Percentiles rank a stretch among this genome's conserved stretches.
phyloP scores from a whole-genome alignment of 2,113 vertebrate species.

The Aegithalos caudatus region DNA sequence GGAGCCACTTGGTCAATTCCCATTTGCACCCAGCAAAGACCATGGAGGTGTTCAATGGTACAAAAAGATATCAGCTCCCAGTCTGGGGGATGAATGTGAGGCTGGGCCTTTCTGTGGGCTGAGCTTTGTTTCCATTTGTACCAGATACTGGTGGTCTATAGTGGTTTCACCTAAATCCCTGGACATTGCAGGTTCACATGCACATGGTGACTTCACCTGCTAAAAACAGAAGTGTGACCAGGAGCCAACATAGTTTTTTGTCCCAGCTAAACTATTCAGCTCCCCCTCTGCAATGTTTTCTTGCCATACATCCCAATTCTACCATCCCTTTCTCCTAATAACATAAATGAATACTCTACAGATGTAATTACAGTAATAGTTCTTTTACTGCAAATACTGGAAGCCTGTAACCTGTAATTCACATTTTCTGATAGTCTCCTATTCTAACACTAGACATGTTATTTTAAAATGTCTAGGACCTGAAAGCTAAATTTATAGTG shows the following conservation, averaged over 20 bases:
- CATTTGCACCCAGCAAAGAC: background rate
- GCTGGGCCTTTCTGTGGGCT: background rate
- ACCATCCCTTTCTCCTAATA: background rate
- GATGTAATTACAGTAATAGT: background rate
- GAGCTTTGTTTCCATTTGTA: background rate
- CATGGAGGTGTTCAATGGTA: background rate
- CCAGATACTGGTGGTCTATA: background rate
- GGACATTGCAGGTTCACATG: background rate
- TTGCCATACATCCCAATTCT: background rate
- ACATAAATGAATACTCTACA: background rate
- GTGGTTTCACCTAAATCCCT: background rate
- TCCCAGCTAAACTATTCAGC: background rate
- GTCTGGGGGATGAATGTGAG: background rate
- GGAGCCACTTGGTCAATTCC: background rate
- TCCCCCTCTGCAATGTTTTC: background rate
- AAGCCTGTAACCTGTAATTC: slow-evolving; percentile 43
- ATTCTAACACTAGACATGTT: slow-evolving; percentile 5
- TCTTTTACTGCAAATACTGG: slow-evolving; percentile 20
- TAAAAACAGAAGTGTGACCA: background rate
- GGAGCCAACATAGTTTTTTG: background rate
- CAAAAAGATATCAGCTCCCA: background rate
- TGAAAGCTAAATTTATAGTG: slow-evolving; percentile 18
- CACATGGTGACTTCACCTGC: rapidly evolving
- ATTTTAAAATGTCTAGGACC: slow-evolving; percentile 29
- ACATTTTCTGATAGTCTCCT: background rate